Percentiles rank a stretch among this genome's conserved stretches.
Evolutionary conservation across 2,113 vertebrate genomes (phyloP).

Genomic region (Bubo bubo): DNA sequence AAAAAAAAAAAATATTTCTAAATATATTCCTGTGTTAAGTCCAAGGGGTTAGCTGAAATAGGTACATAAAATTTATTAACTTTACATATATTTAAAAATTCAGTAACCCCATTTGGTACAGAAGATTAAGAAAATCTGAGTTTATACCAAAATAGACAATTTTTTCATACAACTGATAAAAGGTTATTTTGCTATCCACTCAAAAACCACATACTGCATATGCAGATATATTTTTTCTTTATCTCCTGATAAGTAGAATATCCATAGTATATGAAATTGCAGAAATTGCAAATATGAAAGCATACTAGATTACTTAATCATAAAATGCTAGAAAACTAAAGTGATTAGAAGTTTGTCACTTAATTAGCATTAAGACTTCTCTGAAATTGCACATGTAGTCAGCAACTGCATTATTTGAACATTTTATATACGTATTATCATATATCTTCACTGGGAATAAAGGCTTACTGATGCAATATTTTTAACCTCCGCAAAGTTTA

Average conservation of each 20-base stretch:
- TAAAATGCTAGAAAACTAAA: neutral
- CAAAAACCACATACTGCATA: neutral
- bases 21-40: neutral
- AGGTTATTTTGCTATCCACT: neutral
- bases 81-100: neutral
- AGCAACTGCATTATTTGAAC: slow-evolving; percentile 5
- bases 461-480: neutral
- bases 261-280: neutral
- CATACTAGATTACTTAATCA: neutral
- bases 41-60: neutral
- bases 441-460: neutral
- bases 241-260: neutral
- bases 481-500: neutral
- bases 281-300: neutral
- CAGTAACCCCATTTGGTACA: fast-evolving
- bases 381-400: neutral
- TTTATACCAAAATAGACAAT: neutral
- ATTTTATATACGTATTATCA: neutral
- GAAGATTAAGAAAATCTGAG: neutral
- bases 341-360: neutral
- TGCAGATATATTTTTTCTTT: neutral
- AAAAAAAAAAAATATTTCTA: neutral
- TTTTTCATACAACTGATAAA: neutral
- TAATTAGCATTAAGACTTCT: neutral
- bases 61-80: neutral